Evolutionary conservation across 2,113 vertebrate species (phyloP).

Genomic region (Salminus brasiliensis): DNA sequence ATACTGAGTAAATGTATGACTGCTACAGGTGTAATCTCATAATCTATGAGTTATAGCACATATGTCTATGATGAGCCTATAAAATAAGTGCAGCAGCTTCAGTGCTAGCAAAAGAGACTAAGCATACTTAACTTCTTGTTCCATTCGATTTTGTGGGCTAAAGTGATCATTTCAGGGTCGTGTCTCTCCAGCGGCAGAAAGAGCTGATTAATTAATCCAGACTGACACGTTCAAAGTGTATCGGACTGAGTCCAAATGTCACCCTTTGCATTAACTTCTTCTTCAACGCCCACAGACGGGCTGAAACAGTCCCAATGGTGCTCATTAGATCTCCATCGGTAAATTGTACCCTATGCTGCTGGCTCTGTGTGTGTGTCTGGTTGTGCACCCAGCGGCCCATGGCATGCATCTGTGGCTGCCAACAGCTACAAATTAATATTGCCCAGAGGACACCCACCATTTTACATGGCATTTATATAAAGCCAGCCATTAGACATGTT

Average conservation of each 20-base stretch:
- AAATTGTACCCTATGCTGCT: background rate
- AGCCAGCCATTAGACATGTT: slow-evolving; percentile 6
- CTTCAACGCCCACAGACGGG: background rate
- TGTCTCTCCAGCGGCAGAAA: background rate
- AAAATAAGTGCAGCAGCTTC: background rate
- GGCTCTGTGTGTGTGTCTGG: background rate
- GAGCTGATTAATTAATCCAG: background rate
- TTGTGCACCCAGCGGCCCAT: background rate
- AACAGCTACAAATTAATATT: slow-evolving; percentile 17
- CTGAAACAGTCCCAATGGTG: slow-evolving; percentile 5
- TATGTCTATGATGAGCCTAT: too few relatives aligned
- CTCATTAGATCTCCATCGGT: slow-evolving; percentile 11
- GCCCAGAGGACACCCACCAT: background rate
- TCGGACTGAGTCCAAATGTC: background rate
- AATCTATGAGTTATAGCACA: too few relatives aligned
- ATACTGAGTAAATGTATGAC: background rate
- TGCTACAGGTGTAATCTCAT: background rate
- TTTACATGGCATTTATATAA: slow-evolving; percentile 14
- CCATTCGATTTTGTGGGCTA: background rate
- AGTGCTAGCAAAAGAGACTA: too few relatives aligned
- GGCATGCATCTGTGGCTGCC: background rate
- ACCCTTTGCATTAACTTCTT: background rate
- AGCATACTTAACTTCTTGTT: background rate
- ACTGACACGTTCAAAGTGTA: background rate
- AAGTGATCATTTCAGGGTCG: background rate